Evolutionary conservation across 1,140 invertebrate genomes (phyloP), one percentile per base, ranked within the genome.

Genomic region (Ceratosolen solmsi): DNA sequence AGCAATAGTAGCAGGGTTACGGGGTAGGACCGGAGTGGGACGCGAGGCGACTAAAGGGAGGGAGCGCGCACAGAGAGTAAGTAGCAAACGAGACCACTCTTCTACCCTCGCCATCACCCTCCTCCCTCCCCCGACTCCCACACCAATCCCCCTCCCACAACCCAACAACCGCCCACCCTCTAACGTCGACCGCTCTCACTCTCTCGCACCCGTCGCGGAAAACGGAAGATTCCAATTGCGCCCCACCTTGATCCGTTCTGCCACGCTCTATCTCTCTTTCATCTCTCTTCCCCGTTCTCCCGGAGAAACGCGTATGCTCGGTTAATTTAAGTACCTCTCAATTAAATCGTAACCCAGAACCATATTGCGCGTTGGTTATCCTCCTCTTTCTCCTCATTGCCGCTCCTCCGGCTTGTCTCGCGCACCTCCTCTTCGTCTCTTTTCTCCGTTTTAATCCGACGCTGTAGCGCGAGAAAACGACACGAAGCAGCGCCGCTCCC

Each of bases 311-410:
- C n/a, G 80, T 54, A 65, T 58, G 73, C 80, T 63, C 75, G 80
- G 51, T 82, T 82, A 77, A 82, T 78, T 77, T 73, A 78, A 82
- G 80, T 82, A 65, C 51, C 75, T 73, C 80, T 82, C 80, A 78
- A 82, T 82, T 82, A 82, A 82, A 78, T 58, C 75, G 75, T 82
- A 77, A 82, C 80, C 80, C 72, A 81, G 72, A 75, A 72, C 71
- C 22, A 60, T 38, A n/a, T 54, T 36, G 41, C 41, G 72, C 71
- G 77, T 41, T 46, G 60, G 72, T 75, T 68, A 74, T 81, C 56
- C 71, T 58, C 41, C 49, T 41, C 27, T 22, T 41, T 49, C 75
- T 4, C 2, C 33, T 36, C 60, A 1, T 22, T 4, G 60, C 38
- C 74, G 1, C 1, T 41, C 22, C 74, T 7, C 11, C 25, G 60